Base-by-base conservation (phyloP, 2,113 vertebrate species). In the Eulemur rufifrons region DNA sequence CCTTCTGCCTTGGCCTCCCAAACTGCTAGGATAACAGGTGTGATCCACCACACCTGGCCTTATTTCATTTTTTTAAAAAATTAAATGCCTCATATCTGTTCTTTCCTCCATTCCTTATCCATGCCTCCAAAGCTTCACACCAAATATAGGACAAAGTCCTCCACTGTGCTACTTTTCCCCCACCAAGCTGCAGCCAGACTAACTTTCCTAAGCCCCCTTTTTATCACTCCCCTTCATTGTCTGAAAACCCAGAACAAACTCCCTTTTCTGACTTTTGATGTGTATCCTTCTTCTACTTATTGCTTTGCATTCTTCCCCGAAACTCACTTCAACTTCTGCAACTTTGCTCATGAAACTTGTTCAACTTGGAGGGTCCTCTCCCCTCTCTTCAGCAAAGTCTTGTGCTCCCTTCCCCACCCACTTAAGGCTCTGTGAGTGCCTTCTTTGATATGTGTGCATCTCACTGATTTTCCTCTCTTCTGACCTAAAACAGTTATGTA, bases 171-270 rank as follows among this genome's bases (percentile, higher is more conserved):
- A 29, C 18, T 59, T 69, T 68, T 39, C n/a, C 11, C 17, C n/a
- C 32, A 80, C 3, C 71, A 74, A 37, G 5, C 34, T 54, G 20
- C 29, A 2, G 8, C 1, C 82, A 76, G 23, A 73, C 12, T 27
- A 45, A 68, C 25, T 85, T 88, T 73, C 68, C 23, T 63, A 80
- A 78, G 42, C 4, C 15, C 23, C 8, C 9, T 71, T 64, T 73
- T 54, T 29, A 87, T n/a, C 15, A 39, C 7, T 1, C 37, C 45
- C 2, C 8, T 73, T 83, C 66, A 66, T n/a, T 73, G 93, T 23
- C 39, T 64, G 59, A 76, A 95, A 81, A 91, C 2, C 20, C n/a
- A 66, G 71, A 93, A 56, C 9, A 64, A 95, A 52, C 20, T 71
- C 18, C 61, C 37, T 47, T 56, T 52, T 29, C 73, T 91, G 32